Conservation (phyloP, 64 coral and sea anemone species). For the Astreopora myriophthalma region DNA sequence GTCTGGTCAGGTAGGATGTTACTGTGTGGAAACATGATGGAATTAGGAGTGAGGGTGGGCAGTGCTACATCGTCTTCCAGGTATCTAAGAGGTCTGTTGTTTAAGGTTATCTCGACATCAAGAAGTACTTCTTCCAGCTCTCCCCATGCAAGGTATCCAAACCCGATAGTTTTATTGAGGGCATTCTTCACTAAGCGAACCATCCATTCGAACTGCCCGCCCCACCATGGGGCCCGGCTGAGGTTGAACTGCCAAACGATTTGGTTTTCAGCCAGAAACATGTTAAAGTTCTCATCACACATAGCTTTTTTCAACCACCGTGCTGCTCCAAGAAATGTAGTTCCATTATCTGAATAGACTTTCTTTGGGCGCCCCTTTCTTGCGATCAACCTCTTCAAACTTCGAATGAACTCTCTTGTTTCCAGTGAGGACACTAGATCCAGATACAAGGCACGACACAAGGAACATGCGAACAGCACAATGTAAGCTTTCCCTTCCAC, state of each 20-base stretch:
- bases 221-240: neutral
- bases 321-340: neutral
- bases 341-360: neutral
- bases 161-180: neutral
- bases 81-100: neutral
- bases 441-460: neutral
- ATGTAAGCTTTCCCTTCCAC: neutral
- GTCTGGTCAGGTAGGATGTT: constrained; percentile 35
- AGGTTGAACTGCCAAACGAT: neutral
- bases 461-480: neutral
- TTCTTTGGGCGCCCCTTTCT: neutral
- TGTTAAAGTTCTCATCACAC: neutral
- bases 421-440: neutral
- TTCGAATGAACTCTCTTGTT: neutral
- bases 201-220: neutral
- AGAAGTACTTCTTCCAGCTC: neutral
- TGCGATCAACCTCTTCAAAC: neutral
- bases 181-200: neutral
- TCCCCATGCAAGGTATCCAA: neutral
- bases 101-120: neutral
- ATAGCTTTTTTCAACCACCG: neutral
- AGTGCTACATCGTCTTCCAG: constrained; percentile 8
- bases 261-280: neutral
- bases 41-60: constrained; percentile 37
- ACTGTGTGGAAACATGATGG: neutral